Evolutionary conservation across 2,113 vertebrate species (phyloP).

Genomic region (Eurypyga helias): DNA sequence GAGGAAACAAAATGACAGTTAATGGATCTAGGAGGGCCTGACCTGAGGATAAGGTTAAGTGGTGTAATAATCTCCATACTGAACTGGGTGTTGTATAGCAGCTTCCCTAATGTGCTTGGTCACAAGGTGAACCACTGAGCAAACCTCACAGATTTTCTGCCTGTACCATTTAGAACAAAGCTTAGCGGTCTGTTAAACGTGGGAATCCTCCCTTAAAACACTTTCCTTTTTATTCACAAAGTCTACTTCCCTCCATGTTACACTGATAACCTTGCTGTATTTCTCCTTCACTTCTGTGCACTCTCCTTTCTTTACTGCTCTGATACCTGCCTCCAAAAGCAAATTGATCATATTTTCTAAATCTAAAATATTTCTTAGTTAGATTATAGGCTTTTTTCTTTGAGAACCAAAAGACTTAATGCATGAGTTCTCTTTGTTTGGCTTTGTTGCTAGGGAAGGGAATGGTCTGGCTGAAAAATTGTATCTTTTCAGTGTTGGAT

Average conservation of each 20-base stretch:
- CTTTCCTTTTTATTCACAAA: background rate
- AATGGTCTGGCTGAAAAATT: background rate
- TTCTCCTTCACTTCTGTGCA: background rate
- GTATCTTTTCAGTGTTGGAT: background rate
- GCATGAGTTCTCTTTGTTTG: background rate
- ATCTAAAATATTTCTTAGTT: background rate
- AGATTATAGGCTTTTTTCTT: background rate
- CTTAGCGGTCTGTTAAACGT: background rate
- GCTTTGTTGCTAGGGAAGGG: background rate
- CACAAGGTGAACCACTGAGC: background rate
- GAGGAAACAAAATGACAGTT: constrained; percentile 32
- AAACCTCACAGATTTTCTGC: background rate
- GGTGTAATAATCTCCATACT: background rate
- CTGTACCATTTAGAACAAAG: background rate
- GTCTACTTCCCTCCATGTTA: background rate
- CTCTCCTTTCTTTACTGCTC: background rate
- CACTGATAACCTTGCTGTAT: background rate
- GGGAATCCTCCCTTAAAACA: background rate
- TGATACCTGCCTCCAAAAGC: background rate
- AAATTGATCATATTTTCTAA: background rate
- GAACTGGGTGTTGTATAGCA: background rate
- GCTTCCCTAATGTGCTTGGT: background rate
- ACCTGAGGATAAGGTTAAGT: constrained; percentile 37
- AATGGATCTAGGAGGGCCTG: constrained; percentile 17
- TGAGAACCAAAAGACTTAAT: background rate